Percentiles rank a stretch among this genome's conserved stretches.
Evolutionary conservation across 1,140 invertebrate species (phyloP).

Genomic region (Capitella teleta): DNA sequence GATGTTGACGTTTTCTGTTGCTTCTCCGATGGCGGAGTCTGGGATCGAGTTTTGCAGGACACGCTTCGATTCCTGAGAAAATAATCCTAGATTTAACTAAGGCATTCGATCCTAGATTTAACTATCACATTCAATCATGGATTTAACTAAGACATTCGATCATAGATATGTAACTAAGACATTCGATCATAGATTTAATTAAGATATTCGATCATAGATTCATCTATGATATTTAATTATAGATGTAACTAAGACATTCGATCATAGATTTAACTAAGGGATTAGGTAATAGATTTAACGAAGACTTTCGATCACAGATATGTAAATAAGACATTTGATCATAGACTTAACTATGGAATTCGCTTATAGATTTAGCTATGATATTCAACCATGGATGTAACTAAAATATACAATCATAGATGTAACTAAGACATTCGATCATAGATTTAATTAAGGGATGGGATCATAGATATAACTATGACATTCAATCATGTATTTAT

Average conservation of each 20-base stretch:
- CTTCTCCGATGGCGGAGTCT: slow-evolving; percentile 15
- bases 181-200: neutral
- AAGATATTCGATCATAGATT: no score
- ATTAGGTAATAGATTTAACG: neutral
- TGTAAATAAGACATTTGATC: neutral
- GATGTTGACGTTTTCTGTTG: slow-evolving; percentile 29
- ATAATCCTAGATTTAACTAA: neutral
- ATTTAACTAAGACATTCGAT: neutral
- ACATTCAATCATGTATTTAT: no score
- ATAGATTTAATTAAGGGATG: neutral
- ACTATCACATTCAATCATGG: neutral
- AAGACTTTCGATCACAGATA: neutral
- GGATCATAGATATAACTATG: neutral
- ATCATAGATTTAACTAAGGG: neutral
- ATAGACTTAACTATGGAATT: no score
- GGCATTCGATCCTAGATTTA: neutral
- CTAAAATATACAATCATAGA: neutral
- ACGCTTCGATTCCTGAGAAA: slow-evolving; percentile 25
- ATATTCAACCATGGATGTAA: neutral
- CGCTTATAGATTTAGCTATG: no score
- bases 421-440: neutral
- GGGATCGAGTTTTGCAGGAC: slow-evolving; percentile 35
- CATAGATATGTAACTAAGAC: neutral
- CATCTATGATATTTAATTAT: no score
- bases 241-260: neutral